Evolutionary conservation across 2,113 vertebrate species (phyloP).

Genomic region (Peromyscus maniculatus): DNA sequence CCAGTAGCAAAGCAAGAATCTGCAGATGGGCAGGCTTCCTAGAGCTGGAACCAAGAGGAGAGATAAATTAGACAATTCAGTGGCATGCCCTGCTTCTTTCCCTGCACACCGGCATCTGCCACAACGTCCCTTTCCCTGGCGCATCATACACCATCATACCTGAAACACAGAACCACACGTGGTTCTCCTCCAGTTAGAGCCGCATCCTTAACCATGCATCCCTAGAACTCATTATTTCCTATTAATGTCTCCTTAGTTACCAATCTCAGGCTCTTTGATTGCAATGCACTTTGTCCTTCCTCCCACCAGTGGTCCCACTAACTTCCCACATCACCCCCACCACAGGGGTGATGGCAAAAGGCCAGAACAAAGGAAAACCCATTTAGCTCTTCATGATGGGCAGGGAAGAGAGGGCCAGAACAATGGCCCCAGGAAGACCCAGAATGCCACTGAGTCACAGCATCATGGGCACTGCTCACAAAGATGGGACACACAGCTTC

Average conservation of each 20-base stretch:
- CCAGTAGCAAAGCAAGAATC: conserved; percentile 22
- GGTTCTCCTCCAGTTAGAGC: conserved; percentile 46
- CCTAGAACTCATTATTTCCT: conserved; percentile 33
- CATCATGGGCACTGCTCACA: not conserved
- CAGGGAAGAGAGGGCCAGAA: not conserved
- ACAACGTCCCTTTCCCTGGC: not conserved
- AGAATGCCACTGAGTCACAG: conserved; percentile 48
- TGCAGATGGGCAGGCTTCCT: conserved; percentile 37
- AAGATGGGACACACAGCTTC: not conserved
- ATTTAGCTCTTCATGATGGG: not conserved
- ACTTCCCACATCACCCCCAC: conserved; percentile 14
- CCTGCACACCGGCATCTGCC: not conserved
- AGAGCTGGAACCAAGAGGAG: not conserved
- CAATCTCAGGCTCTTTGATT: not conserved
- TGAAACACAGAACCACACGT: conserved; percentile 7
- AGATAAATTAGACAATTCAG: not conserved
- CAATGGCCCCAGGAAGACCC: not conserved
- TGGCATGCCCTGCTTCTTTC: conserved; percentile 16
- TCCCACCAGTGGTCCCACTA: conserved; percentile 47
- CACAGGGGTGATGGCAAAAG: not conserved
- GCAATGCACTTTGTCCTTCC: conserved; percentile 25
- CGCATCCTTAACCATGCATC: not conserved
- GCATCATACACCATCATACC: not conserved
- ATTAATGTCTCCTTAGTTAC: not conserved
- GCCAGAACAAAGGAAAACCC: conserved; percentile 49